These are phyloP conservation scores for Liodrosophila aerea DNA, from an alignment of 2,888 invertebrate genomes.

Conservation along the genomic window DNA sequence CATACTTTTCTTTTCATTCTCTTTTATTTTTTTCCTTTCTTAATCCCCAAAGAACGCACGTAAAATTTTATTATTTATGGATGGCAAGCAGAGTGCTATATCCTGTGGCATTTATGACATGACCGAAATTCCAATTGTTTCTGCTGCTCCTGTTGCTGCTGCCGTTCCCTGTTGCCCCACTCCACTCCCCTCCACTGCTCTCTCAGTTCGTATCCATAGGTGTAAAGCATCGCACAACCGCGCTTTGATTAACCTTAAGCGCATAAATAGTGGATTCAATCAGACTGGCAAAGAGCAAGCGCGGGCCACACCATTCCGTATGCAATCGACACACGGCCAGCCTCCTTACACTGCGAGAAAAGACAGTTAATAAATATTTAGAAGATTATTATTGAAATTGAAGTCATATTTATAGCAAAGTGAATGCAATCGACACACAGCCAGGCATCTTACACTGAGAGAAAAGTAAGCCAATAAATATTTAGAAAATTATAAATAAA, in stretches of 20 bases:
- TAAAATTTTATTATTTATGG: conserved; percentile 76
- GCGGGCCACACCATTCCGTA: conserved; percentile 29
- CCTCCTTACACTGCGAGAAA: conserved; percentile 34
- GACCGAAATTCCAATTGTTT: conserved; percentile 75
- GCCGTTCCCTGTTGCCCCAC: conserved; percentile 18
- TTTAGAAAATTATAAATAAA: too few relatives aligned
- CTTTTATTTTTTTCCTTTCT: conserved; percentile 32
- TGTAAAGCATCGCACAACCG: conserved; percentile 73
- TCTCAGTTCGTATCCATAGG: conserved; percentile 39
- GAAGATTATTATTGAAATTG: neutral
- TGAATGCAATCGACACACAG: too few relatives aligned
- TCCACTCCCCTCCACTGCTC: neutral
- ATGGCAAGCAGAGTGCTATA: conserved; percentile 65
- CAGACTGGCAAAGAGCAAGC: conserved; percentile 55
- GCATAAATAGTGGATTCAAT: conserved; percentile 80
- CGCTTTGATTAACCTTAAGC: conserved; percentile 79
- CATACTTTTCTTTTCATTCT: conserved; percentile 19
- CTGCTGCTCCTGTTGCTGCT: conserved; percentile 42
- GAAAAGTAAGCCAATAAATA: too few relatives aligned
- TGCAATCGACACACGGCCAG: conserved; percentile 56
- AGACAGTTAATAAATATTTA: neutral
- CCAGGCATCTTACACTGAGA: too few relatives aligned
- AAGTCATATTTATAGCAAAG: too few relatives aligned
- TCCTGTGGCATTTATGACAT: conserved; percentile 78
- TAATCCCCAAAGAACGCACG: conserved; percentile 73